Evolutionary conservation across 1,140 invertebrate species (phyloP).

Genomic region (Triops cancriformis): DNA sequence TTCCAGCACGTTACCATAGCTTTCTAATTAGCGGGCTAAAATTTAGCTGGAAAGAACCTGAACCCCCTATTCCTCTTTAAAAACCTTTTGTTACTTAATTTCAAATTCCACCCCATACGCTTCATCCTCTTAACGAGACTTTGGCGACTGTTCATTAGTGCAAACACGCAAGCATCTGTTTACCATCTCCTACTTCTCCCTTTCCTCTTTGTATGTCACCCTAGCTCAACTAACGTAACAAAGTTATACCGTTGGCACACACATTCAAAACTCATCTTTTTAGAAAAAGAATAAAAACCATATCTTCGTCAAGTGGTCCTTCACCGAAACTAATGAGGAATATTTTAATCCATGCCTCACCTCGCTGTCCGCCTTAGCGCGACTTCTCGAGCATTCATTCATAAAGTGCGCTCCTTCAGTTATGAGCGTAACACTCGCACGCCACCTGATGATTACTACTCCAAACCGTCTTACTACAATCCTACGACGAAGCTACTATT

Average conservation of each 20-base stretch:
- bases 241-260: not conserved
- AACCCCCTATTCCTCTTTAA: not conserved
- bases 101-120: not conserved
- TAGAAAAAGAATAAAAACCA: not conserved
- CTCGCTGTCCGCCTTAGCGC: not conserved
- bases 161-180: conserved; percentile 10
- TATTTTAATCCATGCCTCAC: too few species aligned
- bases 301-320: not conserved
- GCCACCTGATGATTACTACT: not conserved
- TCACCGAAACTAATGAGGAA: too few species aligned
- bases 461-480: not conserved
- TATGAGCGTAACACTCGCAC: not conserved
- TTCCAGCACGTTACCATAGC: not conserved
- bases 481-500: not conserved
- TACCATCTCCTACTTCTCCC: not conserved
- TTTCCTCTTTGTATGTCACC: not conserved
- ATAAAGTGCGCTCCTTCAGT: not conserved
- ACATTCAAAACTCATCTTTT: not conserved
- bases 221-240: not conserved
- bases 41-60: not conserved
- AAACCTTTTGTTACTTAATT: not conserved
- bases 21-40: not conserved
- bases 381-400: not conserved
- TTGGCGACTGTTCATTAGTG: not conserved
- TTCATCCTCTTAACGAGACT: not conserved